These are phyloP conservation scores for Meta bourneti DNA, from an alignment of 2,888 invertebrate species.

Conservation along the genomic window DNA sequence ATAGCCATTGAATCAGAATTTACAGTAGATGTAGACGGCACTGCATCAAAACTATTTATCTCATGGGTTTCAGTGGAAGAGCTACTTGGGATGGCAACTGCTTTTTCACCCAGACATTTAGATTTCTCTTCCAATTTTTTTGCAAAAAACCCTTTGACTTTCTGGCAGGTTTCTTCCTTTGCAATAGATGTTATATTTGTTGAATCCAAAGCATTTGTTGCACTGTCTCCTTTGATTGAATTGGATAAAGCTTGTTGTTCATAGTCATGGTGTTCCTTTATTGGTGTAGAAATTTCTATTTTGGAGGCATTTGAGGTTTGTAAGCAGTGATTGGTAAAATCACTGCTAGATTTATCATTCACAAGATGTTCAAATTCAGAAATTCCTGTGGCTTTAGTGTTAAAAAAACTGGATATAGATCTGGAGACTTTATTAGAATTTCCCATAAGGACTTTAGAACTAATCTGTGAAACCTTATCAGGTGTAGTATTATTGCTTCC, in stretches of 20 bases:
- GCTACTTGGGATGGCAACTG: background rate
- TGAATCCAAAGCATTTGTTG: background rate
- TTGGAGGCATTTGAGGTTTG: background rate
- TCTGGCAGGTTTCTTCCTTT: background rate
- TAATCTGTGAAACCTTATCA: background rate
- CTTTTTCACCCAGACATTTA: background rate
- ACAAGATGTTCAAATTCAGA: background rate
- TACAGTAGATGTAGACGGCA: background rate
- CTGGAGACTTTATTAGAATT: background rate
- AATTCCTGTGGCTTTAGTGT: background rate
- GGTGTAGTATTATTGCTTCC: background rate
- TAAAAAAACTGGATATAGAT: constrained; percentile 50
- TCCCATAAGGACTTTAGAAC: background rate
- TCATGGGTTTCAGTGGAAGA: background rate
- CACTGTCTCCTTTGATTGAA: background rate
- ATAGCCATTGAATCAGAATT: background rate
- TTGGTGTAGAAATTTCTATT: background rate
- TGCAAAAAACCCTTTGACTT: constrained; percentile 70
- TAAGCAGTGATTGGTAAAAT: background rate
- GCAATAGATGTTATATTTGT: background rate
- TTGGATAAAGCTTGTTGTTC: background rate
- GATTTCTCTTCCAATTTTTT: constrained; percentile 66
- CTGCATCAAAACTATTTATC: background rate
- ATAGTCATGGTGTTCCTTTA: background rate
- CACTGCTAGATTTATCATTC: background rate